Evolutionary conservation across 2,888 invertebrate species (phyloP).

Genomic region (Apoderus coryli): DNA sequence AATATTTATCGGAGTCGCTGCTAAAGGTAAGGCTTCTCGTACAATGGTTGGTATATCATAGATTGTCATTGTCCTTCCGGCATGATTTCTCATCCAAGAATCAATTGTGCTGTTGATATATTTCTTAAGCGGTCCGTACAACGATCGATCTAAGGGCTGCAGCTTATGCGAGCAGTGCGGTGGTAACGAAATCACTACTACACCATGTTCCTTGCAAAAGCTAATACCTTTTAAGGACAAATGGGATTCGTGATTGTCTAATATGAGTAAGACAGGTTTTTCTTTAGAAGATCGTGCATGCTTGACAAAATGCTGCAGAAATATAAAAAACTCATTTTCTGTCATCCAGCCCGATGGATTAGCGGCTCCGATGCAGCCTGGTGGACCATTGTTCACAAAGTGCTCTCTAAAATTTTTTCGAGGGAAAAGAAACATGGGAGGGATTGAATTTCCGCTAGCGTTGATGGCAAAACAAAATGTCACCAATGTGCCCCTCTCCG

Average conservation of each 20-base stretch:
- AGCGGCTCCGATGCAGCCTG: conserved; percentile 23
- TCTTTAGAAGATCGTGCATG: conserved; percentile 14
- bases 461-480: conserved; percentile 20
- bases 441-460: conserved; percentile 21
- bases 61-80: conserved; percentile 9
- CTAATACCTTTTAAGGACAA: conserved; percentile 3
- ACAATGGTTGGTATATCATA: conserved; percentile 8
- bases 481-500: conserved; percentile 22
- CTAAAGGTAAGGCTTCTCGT: conserved; percentile 4
- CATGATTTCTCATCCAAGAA: conserved; percentile 9
- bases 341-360: conserved; percentile 26
- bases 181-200: conserved; percentile 4
- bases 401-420: conserved; percentile 16
- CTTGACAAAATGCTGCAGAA: conserved; percentile 24
- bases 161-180: conserved; percentile 8
- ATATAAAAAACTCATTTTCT: conserved; percentile 19
- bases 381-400: conserved; percentile 19
- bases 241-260: conserved; percentile 25
- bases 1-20: conserved; percentile 8
- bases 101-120: conserved; percentile 4
- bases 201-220: conserved; percentile 8
- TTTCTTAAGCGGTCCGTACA: conserved; percentile 9
- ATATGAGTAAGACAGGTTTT: conserved; percentile 20
- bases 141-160: conserved; percentile 9
- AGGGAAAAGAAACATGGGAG: conserved; percentile 24